phyloP scores from a whole-genome alignment of 2,113 vertebrate genomes.

The Pelvicachromis taeniatus region DNA sequence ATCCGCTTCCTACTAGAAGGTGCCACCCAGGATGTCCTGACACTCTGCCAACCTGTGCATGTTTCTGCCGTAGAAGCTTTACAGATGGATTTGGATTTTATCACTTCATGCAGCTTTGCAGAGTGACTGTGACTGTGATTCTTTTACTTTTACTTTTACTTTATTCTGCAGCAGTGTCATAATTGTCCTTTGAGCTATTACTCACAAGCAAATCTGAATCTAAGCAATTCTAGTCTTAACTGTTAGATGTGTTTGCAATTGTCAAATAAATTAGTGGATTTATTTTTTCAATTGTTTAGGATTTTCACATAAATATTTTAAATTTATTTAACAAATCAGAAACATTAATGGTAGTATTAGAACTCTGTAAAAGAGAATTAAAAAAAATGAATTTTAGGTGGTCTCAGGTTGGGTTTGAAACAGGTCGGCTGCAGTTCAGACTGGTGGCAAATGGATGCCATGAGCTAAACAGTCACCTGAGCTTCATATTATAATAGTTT shows the following conservation, averaged over 20 bases:
- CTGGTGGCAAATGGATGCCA: background rate
- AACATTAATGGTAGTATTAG: background rate
- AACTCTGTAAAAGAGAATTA: background rate
- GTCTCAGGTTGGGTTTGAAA: background rate
- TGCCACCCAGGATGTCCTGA: constrained; percentile 29
- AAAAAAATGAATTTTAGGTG: background rate
- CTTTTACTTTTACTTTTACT: background rate
- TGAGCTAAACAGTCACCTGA: background rate
- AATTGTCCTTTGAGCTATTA: background rate
- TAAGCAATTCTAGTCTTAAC: background rate
- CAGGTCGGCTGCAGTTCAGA: background rate
- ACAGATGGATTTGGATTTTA: constrained; percentile 1
- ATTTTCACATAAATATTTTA: background rate
- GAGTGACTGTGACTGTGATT: background rate
- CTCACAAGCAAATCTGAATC: background rate
- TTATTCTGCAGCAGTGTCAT: background rate
- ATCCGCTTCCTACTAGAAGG: background rate
- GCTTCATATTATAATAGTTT: background rate
- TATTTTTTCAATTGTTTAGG: background rate
- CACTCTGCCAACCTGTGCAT: background rate
- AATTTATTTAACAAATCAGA: background rate
- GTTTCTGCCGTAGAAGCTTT: background rate
- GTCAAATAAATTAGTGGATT: background rate
- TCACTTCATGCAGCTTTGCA: background rate
- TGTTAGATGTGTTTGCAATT: background rate